phyloP scores from a whole-genome alignment of 2,113 vertebrate species.

The Hypomesus transpacificus region DNA sequence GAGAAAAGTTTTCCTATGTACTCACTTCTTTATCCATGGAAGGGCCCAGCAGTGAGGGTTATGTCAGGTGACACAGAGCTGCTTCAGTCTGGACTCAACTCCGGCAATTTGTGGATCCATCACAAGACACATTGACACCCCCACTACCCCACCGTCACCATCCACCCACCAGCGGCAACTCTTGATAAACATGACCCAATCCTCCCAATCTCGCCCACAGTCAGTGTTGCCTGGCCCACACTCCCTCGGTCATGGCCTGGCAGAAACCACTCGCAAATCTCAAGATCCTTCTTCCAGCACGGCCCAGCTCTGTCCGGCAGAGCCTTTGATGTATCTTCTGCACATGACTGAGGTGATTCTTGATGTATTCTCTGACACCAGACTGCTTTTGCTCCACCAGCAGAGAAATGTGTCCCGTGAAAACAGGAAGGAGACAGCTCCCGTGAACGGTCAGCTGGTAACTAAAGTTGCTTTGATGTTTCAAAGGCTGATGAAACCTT shows the following conservation, averaged over 20 bases:
- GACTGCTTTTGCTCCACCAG: constrained; percentile 29
- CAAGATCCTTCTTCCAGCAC: constrained; percentile 42
- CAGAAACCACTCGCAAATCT: too few relatives aligned
- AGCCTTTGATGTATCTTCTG: constrained; percentile 39
- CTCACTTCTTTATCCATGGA: too few relatives aligned
- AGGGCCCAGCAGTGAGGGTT: constrained; percentile 9
- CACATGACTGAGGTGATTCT: constrained; percentile 52
- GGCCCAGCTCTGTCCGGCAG: constrained; percentile 37
- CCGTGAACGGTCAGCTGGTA: constrained; percentile 26
- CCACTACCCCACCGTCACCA: not conserved
- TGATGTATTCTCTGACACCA: constrained; percentile 58
- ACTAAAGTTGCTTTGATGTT: constrained; percentile 12
- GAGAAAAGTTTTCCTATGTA: too few relatives aligned
- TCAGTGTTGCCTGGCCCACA: constrained; percentile 6
- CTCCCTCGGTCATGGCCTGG: not conserved
- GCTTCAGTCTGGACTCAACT: constrained; percentile 24
- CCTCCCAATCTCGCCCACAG: constrained; percentile 36
- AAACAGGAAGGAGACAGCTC: constrained; percentile 32
- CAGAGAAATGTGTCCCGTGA: constrained; percentile 8
- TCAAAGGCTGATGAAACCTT: too few relatives aligned
- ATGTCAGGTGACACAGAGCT: constrained; percentile 36
- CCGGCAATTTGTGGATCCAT: not conserved
- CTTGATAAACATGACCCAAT: constrained; percentile 25
- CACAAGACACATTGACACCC: not conserved
- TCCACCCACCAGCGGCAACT: too few relatives aligned